Evolutionary conservation across 2,797 vertebrate genomes (phyloP).

Genomic region (Trichosurus vulpecula): DNA sequence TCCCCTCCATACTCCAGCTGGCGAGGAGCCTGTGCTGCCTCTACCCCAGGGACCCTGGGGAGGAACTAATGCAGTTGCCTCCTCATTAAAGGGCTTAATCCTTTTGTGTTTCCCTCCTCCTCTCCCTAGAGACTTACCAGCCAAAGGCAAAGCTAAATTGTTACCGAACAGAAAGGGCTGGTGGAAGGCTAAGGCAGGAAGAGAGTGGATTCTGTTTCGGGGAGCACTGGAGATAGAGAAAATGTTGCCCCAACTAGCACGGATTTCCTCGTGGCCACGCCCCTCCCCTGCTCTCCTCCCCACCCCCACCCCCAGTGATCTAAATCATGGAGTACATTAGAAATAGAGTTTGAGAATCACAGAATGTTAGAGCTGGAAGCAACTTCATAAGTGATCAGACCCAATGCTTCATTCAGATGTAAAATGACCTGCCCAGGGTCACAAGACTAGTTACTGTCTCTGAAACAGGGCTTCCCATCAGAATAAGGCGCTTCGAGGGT

Average conservation of each 20-base stretch:
- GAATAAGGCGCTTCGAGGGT: neutral
- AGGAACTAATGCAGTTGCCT: constrained; percentile 72
- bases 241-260: neutral
- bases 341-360: neutral
- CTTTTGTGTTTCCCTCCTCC: constrained; percentile 66
- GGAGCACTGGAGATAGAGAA: neutral
- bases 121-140: constrained; percentile 39
- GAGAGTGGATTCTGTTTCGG: neutral
- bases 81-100: constrained; percentile 66
- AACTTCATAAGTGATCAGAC: neutral
- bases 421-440: neutral
- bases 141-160: constrained; percentile 45
- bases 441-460: neutral
- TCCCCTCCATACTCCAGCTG: constrained; percentile 60
- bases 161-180: neutral
- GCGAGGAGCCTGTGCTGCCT: constrained; percentile 29
- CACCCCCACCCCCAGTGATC: neutral
- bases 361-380: neutral
- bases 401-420: too few relatives aligned
- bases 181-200: neutral
- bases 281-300: too few relatives aligned
- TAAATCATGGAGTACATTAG: neutral
- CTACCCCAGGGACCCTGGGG: constrained; percentile 50
- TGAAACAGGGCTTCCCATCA: neutral
- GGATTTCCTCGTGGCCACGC: neutral